Conservation (phyloP, 2,888 invertebrate species). For the Adelognathus sp. region DNA sequence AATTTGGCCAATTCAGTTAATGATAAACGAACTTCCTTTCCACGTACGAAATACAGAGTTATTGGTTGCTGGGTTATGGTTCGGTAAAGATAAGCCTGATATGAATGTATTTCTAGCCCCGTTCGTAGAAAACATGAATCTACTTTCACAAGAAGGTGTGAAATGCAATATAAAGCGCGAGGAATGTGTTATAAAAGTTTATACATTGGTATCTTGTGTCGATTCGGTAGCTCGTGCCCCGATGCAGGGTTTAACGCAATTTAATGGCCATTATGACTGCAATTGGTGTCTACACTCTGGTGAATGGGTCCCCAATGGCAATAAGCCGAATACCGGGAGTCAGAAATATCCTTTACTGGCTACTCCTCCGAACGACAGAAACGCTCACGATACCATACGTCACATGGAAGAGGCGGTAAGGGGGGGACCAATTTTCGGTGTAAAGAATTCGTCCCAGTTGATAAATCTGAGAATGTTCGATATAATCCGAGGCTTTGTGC, state of each 20-base stretch:
- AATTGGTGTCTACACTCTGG: slow-evolving; percentile 54
- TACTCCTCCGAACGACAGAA: slow-evolving; percentile 31
- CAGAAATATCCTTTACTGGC: slow-evolving; percentile 33
- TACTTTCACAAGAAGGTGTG: slow-evolving; percentile 40
- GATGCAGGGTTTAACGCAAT: slow-evolving; percentile 53
- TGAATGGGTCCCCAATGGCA: slow-evolving; percentile 15
- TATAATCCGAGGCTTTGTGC: slow-evolving; percentile 49
- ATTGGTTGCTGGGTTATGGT: slow-evolving; percentile 45
- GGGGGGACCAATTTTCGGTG: slow-evolving; percentile 23
- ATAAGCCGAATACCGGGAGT: slow-evolving; percentile 19
- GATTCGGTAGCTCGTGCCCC: slow-evolving; percentile 56
- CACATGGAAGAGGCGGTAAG: slow-evolving; percentile 28
- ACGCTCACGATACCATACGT: slow-evolving; percentile 12
- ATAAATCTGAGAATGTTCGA: slow-evolving; percentile 44
- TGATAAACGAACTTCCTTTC: slow-evolving; percentile 52
- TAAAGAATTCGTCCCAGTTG: slow-evolving; percentile 28
- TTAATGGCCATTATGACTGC: slow-evolving; percentile 47
- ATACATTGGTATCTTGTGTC: slow-evolving; percentile 39
- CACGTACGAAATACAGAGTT: slow-evolving; percentile 14
- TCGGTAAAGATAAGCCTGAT: slow-evolving; percentile 50
- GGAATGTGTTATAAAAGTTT: slow-evolving; percentile 39
- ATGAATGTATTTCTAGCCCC: slow-evolving; percentile 51
- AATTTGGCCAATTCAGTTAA: slow-evolving; percentile 50
- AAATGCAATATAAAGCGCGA: slow-evolving; percentile 27
- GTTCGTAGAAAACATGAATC: slow-evolving; percentile 52